A percentile compares a stretch with the other conserved stretches of the same genome.
Conservation (phyloP, 2,888 invertebrate genomes). For the Drosophila gaucha region DNA sequence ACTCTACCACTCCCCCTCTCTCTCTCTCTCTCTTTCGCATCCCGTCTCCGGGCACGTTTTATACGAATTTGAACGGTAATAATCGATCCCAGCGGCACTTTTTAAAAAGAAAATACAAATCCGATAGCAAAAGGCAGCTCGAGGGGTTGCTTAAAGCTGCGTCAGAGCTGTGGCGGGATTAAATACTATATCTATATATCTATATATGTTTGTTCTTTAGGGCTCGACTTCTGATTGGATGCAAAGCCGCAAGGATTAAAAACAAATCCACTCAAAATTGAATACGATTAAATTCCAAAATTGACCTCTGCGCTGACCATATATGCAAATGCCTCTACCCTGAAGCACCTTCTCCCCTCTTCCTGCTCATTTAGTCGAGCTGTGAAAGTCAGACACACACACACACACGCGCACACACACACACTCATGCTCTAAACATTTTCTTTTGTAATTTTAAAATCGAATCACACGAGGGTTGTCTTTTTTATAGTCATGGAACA, state of each 20-base stretch:
- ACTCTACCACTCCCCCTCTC: neutral
- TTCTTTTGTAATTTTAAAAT: slow-evolving; percentile 77
- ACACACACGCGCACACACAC: slow-evolving; percentile 4
- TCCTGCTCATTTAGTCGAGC: slow-evolving; percentile 48
- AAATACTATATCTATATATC: neutral
- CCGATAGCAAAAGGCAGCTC: slow-evolving; percentile 75
- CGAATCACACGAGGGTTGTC: slow-evolving; percentile 63
- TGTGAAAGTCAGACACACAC: slow-evolving; percentile 67
- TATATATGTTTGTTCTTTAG: slow-evolving; percentile 15
- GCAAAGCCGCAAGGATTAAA: slow-evolving; percentile 65
- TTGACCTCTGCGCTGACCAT: slow-evolving; percentile 74
- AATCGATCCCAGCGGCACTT: slow-evolving; percentile 85
- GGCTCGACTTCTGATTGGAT: slow-evolving; percentile 51
- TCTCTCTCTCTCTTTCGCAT: slow-evolving; percentile 17
- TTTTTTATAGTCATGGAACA: slow-evolving; percentile 60
- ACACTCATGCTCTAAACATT: slow-evolving; percentile 6
- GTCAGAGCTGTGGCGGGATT: slow-evolving; percentile 1
- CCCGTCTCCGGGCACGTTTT: slow-evolving; percentile 81
- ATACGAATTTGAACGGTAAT: slow-evolving; percentile 84
- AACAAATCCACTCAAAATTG: slow-evolving; percentile 78
- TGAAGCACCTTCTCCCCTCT: neutral
- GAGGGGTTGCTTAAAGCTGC: slow-evolving; percentile 41
- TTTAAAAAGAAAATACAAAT: slow-evolving; percentile 72
- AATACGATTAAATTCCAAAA: slow-evolving; percentile 74
- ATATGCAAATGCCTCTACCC: slow-evolving; percentile 52